Evolutionary conservation across 2,113 vertebrate species (phyloP).

Genomic region (Cebidichthys violaceus): DNA sequence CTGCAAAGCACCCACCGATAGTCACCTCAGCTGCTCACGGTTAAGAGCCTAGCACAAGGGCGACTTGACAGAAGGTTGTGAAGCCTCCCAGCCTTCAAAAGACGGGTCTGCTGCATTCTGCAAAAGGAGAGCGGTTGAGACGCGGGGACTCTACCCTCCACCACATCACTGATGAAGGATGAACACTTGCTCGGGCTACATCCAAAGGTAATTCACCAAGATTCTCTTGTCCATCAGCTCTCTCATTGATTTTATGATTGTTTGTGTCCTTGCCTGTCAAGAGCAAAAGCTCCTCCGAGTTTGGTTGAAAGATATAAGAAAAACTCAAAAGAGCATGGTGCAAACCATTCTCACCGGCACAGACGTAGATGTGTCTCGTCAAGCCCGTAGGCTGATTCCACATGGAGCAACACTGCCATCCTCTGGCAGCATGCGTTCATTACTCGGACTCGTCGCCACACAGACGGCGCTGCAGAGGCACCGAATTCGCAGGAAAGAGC

Average conservation of each 20-base stretch:
- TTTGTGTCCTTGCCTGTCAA: conserved; percentile 67
- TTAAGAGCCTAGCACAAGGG: conserved; percentile 50
- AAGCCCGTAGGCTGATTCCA: background rate
- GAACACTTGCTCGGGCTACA: conserved; percentile 45
- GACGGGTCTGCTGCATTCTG: conserved; percentile 20
- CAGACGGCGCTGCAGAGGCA: conserved; percentile 42
- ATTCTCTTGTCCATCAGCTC: conserved; percentile 63
- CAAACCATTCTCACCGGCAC: background rate
- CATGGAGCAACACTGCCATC: conserved; percentile 81
- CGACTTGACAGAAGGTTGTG: conserved; percentile 26
- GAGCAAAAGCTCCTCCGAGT: conserved; percentile 52
- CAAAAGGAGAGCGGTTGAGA: conserved; percentile 11
- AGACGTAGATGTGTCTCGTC: background rate
- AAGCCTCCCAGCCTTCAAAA: conserved; percentile 32
- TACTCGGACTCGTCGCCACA: background rate
- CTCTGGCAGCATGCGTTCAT: conserved; percentile 44
- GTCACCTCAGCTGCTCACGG: conserved; percentile 10
- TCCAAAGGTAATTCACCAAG: conserved; percentile 52
- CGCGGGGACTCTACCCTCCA: conserved; percentile 32
- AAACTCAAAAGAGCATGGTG: conserved; percentile 15
- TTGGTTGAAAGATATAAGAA: conserved; percentile 55
- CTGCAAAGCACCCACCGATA: background rate
- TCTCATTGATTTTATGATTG: conserved; percentile 68
- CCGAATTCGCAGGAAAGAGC: conserved; percentile 47
- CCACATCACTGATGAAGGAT: conserved; percentile 49